Conservation (phyloP, 2,888 invertebrate genomes). For the Abscondita cerata region DNA sequence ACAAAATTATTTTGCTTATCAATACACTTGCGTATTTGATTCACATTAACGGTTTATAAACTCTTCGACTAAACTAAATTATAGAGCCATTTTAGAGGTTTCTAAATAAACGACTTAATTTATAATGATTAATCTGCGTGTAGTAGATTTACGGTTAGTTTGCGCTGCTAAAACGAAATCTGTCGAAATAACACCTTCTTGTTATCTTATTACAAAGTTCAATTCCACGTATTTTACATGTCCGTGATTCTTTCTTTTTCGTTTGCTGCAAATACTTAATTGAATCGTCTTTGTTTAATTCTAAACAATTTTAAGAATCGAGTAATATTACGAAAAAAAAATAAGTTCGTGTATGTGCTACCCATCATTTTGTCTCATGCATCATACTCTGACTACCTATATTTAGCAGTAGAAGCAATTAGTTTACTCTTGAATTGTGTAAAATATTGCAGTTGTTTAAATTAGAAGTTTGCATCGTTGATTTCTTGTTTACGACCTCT, state of each 20-base stretch:
- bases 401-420: no score
- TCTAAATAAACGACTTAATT: constrained; percentile 31
- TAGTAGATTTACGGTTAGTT: constrained; percentile 28
- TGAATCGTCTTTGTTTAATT: not conserved
- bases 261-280: not conserved
- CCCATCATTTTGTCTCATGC: constrained; percentile 41
- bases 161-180: constrained; percentile 24
- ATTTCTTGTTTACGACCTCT: constrained; percentile 26
- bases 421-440: constrained; percentile 23
- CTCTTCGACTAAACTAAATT: constrained; percentile 17
- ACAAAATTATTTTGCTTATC: not conserved
- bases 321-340: constrained; percentile 28
- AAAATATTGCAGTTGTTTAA: constrained; percentile 31
- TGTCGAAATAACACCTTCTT: constrained; percentile 30
- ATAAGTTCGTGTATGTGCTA: constrained; percentile 39
- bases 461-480: constrained; percentile 30
- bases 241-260: no score
- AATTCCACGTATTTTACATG: not conserved
- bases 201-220: constrained; percentile 8
- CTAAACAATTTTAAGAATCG: not conserved
- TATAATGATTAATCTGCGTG: constrained; percentile 26
- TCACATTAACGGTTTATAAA: constrained; percentile 1
- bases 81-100: constrained; percentile 7
- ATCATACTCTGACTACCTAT: constrained; percentile 40
- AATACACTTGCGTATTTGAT: no score